Evolutionary conservation across 2,113 vertebrate species (phyloP).

Genomic region (Bolborhynchus lineola): DNA sequence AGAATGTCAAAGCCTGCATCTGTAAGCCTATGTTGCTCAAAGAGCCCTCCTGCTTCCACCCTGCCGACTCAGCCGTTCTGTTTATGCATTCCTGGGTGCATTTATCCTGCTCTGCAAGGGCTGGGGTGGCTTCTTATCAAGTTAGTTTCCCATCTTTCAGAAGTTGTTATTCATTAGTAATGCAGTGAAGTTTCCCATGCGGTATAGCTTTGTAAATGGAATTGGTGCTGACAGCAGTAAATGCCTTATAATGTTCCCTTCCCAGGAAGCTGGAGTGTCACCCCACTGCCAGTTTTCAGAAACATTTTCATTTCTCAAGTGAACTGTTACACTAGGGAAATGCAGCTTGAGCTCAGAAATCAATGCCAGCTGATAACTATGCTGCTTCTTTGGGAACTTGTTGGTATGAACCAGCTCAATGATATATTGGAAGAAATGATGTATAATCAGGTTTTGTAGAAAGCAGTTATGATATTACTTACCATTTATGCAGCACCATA

Average conservation of each 20-base stretch:
- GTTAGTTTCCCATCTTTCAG: conserved; percentile 32
- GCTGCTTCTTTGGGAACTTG: not conserved
- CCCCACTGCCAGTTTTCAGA: not conserved
- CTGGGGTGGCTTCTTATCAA: conserved; percentile 53
- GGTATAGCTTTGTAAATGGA: not conserved
- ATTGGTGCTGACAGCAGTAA: not conserved
- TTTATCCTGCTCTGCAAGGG: conserved; percentile 32
- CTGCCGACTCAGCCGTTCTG: not conserved
- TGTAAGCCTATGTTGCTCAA: not conserved
- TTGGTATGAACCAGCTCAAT: not conserved
- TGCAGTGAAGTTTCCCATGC: conserved; percentile 1
- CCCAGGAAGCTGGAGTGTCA: not conserved
- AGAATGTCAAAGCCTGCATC: not conserved
- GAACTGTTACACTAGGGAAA: not conserved
- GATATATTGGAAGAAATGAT: not conserved
- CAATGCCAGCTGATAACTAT: not conserved
- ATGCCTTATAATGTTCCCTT: not conserved
- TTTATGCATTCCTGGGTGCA: conserved; percentile 1
- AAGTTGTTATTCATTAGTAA: conserved; percentile 1
- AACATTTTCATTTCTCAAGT: not conserved
- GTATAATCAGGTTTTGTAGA: not conserved
- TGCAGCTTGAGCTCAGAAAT: not conserved
- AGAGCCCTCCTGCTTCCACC: not conserved
- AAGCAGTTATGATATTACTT: not conserved
- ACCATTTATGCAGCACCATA: not conserved